Evolutionary conservation across 2,888 invertebrate genomes (phyloP), one percentile per base, ranked within the genome.

Genomic region (Caenorhabditis afra): DNA sequence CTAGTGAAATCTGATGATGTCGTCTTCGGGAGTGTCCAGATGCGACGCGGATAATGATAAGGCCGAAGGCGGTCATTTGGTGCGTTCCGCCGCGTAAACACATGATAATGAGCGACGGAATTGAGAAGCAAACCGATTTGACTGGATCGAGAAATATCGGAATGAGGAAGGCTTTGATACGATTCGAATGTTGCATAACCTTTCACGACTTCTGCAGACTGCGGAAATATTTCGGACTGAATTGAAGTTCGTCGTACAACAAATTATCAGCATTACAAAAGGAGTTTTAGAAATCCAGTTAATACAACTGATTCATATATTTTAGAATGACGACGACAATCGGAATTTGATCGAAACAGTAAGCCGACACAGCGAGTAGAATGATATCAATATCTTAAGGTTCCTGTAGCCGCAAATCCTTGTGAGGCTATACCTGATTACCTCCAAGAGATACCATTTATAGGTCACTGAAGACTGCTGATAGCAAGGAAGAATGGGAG

Each of bases 1-100:
- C 64, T 64, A 64, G 73, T 73, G 64, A 64, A 64, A 73, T 73
- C 64, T 73, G 73, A 73, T 64, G 73, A 73, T 73, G 73, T 64
- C 64, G 73, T 47, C 29, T 64, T 52, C 70, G 64, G 73, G 73
- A 73, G 73, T 73, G 73, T 73, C 73, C 64, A 73, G 73, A 73
- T 49, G 62, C 47, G 61, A 64, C 71, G 57, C 73, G 73, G 73
- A 73, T 64, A 58, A 35, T 73, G 73, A 73, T 73, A 73, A 73
- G 70, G 58, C 58, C 64, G 57, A 73, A 73, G 64, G 73, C 73
- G 73, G 73, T 73, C 73, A 73, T 50, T 73, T 65, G 39, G 64
- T 62, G 71, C 44, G 73, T 64, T 62, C 62, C 64, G 58, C 29
- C 73, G 73, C 73, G 73, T 73, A 73, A 73, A 73, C 73, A 73